These are phyloP conservation scores for Synergus umbraculus DNA, from an alignment of 2,888 invertebrate genomes.

Conservation along the genomic window DNA sequence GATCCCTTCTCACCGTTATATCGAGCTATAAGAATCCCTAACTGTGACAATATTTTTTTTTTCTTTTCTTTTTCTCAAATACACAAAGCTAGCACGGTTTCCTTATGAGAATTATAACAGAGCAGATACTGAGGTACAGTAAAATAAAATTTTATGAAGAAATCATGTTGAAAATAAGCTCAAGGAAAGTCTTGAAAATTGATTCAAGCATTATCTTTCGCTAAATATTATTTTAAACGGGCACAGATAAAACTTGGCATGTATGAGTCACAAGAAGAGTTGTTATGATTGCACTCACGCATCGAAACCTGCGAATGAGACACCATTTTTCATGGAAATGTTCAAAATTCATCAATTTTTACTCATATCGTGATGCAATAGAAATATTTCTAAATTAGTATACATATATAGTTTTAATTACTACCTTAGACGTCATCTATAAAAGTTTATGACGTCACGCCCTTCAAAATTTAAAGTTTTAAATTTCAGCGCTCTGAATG, in stretches of 20 bases:
- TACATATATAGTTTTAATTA: too few species aligned
- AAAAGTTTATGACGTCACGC: too few species aligned
- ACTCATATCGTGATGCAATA: too few species aligned
- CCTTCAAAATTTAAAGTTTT: too few species aligned
- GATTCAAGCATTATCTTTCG: background rate
- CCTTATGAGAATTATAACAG: too few species aligned
- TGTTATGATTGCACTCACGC: too few species aligned
- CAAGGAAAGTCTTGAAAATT: background rate
- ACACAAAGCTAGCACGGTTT: background rate
- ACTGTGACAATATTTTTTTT: background rate
- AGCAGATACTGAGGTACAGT: too few species aligned
- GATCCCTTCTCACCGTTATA: background rate
- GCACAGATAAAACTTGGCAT: slow-evolving; percentile 4
- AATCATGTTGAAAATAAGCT: background rate
- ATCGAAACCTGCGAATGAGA: background rate
- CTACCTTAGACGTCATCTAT: too few species aligned
- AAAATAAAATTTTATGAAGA: background rate
- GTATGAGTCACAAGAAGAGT: background rate
- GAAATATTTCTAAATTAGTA: too few species aligned
- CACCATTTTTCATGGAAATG: too few species aligned
- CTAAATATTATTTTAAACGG: background rate
- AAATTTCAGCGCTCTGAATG: too few species aligned
- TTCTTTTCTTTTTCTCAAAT: background rate
- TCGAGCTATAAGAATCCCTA: background rate
- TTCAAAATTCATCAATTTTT: too few species aligned